Conservation (phyloP, 2,888 invertebrate genomes). For the Herminia tarsipennalis region DNA sequence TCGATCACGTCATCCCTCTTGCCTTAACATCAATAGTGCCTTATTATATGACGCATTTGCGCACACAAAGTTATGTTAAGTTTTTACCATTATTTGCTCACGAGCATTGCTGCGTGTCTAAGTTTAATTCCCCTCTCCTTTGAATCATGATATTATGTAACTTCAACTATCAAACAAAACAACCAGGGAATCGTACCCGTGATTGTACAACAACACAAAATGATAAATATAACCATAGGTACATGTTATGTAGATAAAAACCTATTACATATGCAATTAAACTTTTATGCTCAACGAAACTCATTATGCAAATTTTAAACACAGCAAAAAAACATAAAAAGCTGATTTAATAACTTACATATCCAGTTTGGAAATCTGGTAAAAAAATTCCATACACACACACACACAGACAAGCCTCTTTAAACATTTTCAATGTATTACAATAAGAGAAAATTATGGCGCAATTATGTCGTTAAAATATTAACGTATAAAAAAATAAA, state of each 20-base stretch:
- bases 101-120: too few species aligned
- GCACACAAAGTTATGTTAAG: not conserved
- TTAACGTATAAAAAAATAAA: too few species aligned
- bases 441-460: not conserved
- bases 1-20: not conserved
- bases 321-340: constrained; percentile 9
- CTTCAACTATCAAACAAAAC: too few species aligned
- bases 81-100: too few species aligned
- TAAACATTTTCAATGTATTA: not conserved
- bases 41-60: constrained; percentile 2
- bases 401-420: not conserved
- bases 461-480: not conserved
- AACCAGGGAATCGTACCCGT: too few species aligned
- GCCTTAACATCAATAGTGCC: constrained; percentile 1
- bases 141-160: too few species aligned
- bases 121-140: too few species aligned
- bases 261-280: not conserved
- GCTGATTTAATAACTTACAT: constrained; percentile 5
- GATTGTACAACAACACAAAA: too few species aligned
- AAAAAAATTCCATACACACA: constrained; percentile 5
- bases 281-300: not conserved
- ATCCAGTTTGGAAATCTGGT: constrained; percentile 18
- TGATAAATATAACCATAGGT: too few species aligned
- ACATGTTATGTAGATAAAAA: not conserved
- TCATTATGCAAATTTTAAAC: constrained; percentile 16